Conservation (phyloP, 2,113 vertebrate genomes). For the Amblyopsis rosae region DNA sequence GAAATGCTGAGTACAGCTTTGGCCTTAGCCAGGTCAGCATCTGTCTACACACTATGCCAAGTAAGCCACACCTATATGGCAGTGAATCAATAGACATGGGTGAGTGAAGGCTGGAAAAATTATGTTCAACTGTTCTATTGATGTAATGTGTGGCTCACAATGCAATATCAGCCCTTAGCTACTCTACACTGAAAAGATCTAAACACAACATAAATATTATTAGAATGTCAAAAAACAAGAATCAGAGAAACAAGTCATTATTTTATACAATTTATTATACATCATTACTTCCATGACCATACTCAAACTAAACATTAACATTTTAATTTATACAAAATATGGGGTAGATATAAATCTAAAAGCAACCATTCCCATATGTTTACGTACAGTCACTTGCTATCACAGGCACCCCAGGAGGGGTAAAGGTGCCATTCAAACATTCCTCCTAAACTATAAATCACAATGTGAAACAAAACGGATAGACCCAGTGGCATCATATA, state of each 20-base stretch:
- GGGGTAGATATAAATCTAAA: constrained; percentile 62
- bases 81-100: too few relatives aligned
- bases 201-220: neutral
- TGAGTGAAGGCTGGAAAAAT: too few relatives aligned
- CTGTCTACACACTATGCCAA: constrained; percentile 4
- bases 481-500: too few relatives aligned
- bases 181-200: neutral
- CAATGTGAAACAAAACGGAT: too few relatives aligned
- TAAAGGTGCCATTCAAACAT: constrained; percentile 14
- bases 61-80: too few relatives aligned
- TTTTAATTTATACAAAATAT: constrained; percentile 77
- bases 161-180: too few relatives aligned
- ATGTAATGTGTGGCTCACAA: too few relatives aligned
- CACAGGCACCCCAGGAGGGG: constrained; percentile 39
- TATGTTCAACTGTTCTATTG: too few relatives aligned
- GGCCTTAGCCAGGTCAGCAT: constrained; percentile 27
- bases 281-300: constrained; percentile 51
- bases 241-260: constrained; percentile 34
- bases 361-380: constrained; percentile 52
- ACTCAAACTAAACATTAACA: constrained; percentile 66
- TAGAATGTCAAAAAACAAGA: constrained; percentile 5
- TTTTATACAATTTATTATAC: constrained; percentile 71
- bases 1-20: constrained; percentile 16
- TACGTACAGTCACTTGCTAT: constrained; percentile 53
- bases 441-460: too few relatives aligned